Percentiles rank a stretch among this genome's conserved stretches.
Evolutionary conservation across 2,797 vertebrate genomes (phyloP).

Genomic region (Scyliorhinus canicula): DNA sequence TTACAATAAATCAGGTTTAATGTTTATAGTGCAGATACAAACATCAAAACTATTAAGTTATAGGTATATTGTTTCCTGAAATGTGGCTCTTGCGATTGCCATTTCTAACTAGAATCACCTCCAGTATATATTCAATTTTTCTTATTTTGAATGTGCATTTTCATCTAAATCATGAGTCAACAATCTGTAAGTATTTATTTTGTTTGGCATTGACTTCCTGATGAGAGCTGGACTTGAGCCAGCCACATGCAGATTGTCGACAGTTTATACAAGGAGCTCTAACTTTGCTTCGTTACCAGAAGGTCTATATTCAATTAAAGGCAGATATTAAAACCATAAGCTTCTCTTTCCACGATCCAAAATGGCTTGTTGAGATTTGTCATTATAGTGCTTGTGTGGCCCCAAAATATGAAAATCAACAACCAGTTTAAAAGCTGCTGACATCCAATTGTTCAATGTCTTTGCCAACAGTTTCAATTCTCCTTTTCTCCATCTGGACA

Average conservation of each 20-base stretch:
- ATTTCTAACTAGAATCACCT: not conserved
- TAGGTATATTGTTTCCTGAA: not conserved
- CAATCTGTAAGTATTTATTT: not conserved
- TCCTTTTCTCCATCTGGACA: not conserved
- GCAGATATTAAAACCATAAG: conserved; percentile 31
- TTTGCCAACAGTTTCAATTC: not conserved
- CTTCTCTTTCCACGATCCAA: not conserved
- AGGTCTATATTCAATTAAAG: not conserved
- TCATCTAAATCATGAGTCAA: not conserved
- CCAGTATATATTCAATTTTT: not conserved
- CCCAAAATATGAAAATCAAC: not conserved
- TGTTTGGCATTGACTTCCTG: not conserved
- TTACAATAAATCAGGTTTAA: not conserved
- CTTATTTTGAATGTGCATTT: not conserved
- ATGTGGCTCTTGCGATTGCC: not conserved
- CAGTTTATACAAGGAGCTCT: not conserved
- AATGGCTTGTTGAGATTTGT: not conserved
- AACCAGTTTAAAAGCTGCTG: not conserved
- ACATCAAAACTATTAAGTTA: not conserved
- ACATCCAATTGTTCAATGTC: not conserved
- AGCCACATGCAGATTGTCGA: conserved; percentile 28
- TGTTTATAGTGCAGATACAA: not conserved
- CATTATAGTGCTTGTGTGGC: not conserved
- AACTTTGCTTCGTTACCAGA: not conserved
- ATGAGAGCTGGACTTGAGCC: not conserved